Percentiles rank a stretch among this genome's conserved stretches.
These are phyloP conservation scores for Malacoctenus gilli DNA, from an alignment of 2,797 vertebrate species.

Conservation along the genomic window DNA sequence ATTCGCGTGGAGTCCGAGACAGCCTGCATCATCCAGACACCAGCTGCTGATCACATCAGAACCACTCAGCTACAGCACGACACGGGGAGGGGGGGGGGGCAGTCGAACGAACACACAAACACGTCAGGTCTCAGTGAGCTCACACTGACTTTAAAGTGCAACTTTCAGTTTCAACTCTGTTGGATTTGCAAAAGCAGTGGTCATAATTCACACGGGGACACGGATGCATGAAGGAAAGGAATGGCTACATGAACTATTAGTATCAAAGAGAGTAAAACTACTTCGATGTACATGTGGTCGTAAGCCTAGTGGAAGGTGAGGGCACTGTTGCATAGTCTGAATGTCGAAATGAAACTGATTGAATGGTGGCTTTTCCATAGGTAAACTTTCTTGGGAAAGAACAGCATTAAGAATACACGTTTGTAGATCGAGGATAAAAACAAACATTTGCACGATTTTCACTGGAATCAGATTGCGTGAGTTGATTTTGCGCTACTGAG, in stretches of 20 bases:
- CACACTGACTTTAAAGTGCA: conserved; percentile 68
- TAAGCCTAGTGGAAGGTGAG: conserved; percentile 25
- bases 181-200: conserved; percentile 65
- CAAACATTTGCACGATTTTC: conserved; percentile 30
- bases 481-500: conserved; percentile 52
- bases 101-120: conserved; percentile 26
- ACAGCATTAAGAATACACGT: conserved; percentile 28
- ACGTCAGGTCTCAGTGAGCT: conserved; percentile 30
- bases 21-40: conserved; percentile 7
- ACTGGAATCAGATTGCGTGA: conserved; percentile 29
- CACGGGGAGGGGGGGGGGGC: conserved; percentile 9
- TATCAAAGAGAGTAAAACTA: conserved; percentile 47
- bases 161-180: conserved; percentile 54
- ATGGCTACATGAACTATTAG: conserved; percentile 52
- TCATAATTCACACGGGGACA: conserved; percentile 47
- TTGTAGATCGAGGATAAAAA: conserved; percentile 22
- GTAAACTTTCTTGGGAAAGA: conserved; percentile 36
- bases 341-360: conserved; percentile 16
- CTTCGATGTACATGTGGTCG: conserved; percentile 14
- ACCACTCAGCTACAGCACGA: conserved; percentile 12
- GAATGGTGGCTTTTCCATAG: conserved; percentile 16
- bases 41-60: conserved; percentile 8
- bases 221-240: conserved; percentile 15
- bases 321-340: conserved; percentile 65
- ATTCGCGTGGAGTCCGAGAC: conserved; percentile 6